Evolutionary conservation across 2,113 vertebrate genomes (phyloP).

Genomic region (Naja naja): DNA sequence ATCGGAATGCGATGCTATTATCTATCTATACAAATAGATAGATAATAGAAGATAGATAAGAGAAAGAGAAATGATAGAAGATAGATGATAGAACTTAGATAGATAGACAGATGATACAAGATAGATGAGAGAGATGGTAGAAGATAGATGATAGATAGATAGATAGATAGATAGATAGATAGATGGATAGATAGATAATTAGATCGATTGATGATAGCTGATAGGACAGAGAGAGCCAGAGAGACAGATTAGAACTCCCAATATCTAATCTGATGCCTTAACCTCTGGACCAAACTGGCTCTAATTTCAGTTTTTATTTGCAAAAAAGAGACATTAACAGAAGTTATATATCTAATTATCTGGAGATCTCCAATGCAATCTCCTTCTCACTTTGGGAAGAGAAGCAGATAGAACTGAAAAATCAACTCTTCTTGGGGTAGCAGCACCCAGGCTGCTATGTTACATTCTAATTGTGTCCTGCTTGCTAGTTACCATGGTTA

Average conservation of each 20-base stretch:
- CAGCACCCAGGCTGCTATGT: background rate
- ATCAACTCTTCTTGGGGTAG: background rate
- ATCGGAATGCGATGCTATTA: too few species aligned
- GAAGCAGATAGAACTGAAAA: background rate
- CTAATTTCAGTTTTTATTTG: background rate
- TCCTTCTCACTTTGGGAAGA: background rate
- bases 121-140: too few species aligned
- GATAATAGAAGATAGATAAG: too few species aligned
- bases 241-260: background rate
- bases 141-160: too few species aligned
- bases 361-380: background rate
- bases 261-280: background rate
- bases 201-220: too few species aligned
- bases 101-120: too few species aligned
- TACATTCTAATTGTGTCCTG: background rate
- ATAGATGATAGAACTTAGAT: too few species aligned
- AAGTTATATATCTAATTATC: background rate
- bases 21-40: too few species aligned
- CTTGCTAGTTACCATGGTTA: background rate
- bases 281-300: background rate
- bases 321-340: background rate
- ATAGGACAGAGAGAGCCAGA: too few species aligned
- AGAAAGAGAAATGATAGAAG: too few species aligned
- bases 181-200: too few species aligned
- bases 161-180: too few species aligned